Evolutionary conservation across 2,888 invertebrate species (phyloP), one percentile per base, ranked within the genome.

Genomic region (Sphaerophoria taeniata): DNA sequence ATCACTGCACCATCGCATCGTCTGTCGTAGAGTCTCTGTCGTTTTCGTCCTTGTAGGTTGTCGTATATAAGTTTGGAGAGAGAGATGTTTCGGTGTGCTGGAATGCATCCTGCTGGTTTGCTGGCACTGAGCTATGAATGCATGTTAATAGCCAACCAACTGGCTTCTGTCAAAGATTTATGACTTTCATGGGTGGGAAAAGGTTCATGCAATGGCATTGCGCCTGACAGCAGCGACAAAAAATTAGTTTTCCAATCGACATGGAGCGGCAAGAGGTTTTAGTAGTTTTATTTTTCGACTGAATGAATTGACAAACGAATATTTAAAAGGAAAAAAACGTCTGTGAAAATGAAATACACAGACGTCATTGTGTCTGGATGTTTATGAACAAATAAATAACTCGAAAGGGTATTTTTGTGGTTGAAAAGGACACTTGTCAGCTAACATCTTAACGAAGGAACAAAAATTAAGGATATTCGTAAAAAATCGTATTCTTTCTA

Each of bases 121-220:
- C 77, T 82, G 82, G 82, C 86, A 80, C 73, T 61, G 82, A 60
- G 60, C 86, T 81, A 75, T 74, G 78, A 82, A 82, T 82, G 77
- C 86, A 86, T 81, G 82, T 82, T 82, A 82, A 81, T 82, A 86
- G 82, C 77, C 77, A 82, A 77, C 77, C 78, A 77, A 82, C 77
- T 78, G 72, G 86, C 71, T 86, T 82, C 86, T 86, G 86, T 81
- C 86, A 82, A 82, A 82, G 86, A 86, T 86, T 86, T 86, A 86
- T 86, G 81, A 82, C 82, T 86, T 73, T 55, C 49, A 61, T 58
- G 76, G 85, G 72, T 72, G 85, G 77, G 47, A 53, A 69, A 43
- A 72, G 85, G 80, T 70, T 73, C 70, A 76, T 84, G 84, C 80
- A 75, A 75, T 75, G 83, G 79, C 79, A 84, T 80, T 76, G 81